Evolutionary conservation across 2,888 invertebrate species (phyloP).

Genomic region (Megamerina dolium): DNA sequence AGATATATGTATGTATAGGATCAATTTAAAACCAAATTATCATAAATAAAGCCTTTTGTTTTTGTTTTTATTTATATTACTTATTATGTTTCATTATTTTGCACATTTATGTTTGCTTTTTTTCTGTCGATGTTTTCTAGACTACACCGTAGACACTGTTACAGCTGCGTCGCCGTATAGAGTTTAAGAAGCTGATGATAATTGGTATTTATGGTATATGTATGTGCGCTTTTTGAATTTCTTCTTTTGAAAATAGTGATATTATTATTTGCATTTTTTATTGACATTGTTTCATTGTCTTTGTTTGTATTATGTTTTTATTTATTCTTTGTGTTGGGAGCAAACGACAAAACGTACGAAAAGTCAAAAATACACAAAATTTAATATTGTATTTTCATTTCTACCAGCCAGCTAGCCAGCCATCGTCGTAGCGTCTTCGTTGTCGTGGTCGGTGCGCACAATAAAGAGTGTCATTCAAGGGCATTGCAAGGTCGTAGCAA

Average conservation of each 20-base stretch:
- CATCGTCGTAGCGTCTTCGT: slow-evolving; percentile 30
- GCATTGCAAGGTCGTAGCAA: slow-evolving; percentile 48
- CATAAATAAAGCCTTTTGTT: too few relatives aligned
- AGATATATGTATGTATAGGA: too few relatives aligned
- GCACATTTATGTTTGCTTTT: too few relatives aligned
- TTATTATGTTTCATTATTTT: too few relatives aligned
- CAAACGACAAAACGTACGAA: slow-evolving; percentile 12
- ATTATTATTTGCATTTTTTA: slow-evolving; percentile 2
- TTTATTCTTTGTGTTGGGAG: slow-evolving; percentile 5
- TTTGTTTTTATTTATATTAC: too few relatives aligned
- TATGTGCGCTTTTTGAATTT: neutral
- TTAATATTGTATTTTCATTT: slow-evolving; percentile 29
- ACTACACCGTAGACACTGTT: neutral
- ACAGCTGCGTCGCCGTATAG: neutral
- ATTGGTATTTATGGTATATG: neutral
- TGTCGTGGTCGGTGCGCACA: slow-evolving; percentile 35
- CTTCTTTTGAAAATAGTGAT: neutral
- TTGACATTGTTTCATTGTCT: slow-evolving; percentile 1
- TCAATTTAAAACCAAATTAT: too few relatives aligned
- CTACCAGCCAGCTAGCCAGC: slow-evolving; percentile 29
- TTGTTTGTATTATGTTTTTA: slow-evolving; percentile 5
- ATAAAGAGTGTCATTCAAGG: slow-evolving; percentile 50
- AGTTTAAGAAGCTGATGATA: neutral
- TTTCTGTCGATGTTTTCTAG: too few relatives aligned
- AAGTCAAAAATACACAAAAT: slow-evolving; percentile 24